Conservation (phyloP, 2,113 vertebrate genomes). For the Oryzias curvinotus region DNA sequence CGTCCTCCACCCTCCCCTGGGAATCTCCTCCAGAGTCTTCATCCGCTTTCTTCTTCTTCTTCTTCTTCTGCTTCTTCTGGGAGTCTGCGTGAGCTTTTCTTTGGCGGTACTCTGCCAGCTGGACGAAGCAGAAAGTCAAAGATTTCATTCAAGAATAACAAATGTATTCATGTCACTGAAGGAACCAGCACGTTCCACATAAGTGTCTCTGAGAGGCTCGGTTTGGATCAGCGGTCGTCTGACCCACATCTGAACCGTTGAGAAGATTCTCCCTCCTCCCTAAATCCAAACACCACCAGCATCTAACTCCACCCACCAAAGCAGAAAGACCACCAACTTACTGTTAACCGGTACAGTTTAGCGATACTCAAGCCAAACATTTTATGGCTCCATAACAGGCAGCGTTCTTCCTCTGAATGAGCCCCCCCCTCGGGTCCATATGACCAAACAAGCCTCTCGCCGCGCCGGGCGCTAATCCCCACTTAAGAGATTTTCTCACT, state of each 20-base stretch:
- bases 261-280: not conserved
- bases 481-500: constrained; percentile 70
- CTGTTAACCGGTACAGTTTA: constrained; percentile 58
- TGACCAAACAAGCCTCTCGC: constrained; percentile 48
- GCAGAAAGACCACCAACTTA: constrained; percentile 43
- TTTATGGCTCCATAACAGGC: constrained; percentile 8
- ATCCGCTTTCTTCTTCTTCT: constrained; percentile 77
- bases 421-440: constrained; percentile 41
- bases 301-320: not conserved
- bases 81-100: constrained; percentile 88
- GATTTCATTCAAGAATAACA: not conserved
- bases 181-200: not conserved
- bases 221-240: constrained; percentile 9
- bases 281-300: not conserved
- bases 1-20: constrained; percentile 49
- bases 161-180: not conserved
- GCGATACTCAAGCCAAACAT: constrained; percentile 66
- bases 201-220: not conserved
- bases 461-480: constrained; percentile 64
- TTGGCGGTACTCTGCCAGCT: constrained; percentile 95
- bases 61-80: constrained; percentile 91
- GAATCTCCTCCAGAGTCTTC: constrained; percentile 75
- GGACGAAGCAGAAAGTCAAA: constrained; percentile 20
- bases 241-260: not conserved
- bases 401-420: constrained; percentile 13